Evolutionary conservation across 30 jellyfish, hydroid and myxozoan genomes (phyloP).

Genomic region (Aurelia coerulea): DNA sequence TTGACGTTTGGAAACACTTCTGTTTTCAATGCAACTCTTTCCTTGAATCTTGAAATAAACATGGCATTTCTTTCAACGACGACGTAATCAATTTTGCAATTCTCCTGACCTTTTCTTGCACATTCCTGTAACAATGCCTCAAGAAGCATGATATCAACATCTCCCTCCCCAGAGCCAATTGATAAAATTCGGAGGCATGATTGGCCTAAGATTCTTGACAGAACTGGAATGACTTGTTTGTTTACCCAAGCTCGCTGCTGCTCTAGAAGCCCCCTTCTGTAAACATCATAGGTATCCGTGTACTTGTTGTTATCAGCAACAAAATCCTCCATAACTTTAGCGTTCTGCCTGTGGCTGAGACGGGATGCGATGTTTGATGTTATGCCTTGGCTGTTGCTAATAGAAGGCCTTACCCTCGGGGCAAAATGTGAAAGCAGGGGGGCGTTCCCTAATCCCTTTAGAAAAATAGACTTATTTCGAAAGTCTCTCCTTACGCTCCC

Average conservation of each 20-base stretch:
- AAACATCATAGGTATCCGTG: slow-evolving; percentile 54
- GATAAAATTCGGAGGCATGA: slow-evolving; percentile 21
- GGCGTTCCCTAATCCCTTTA: too few species aligned
- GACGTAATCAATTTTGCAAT: slow-evolving; percentile 12
- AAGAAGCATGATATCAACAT: slow-evolving; percentile 45
- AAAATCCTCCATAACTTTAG: not conserved
- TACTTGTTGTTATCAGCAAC: slow-evolving; percentile 58
- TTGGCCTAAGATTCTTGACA: not conserved
- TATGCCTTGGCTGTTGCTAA: too few species aligned
- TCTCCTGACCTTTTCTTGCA: not conserved
- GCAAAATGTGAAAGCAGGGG: too few species aligned
- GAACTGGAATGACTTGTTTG: slow-evolving; percentile 30
- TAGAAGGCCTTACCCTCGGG: too few species aligned
- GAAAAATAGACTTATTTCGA: too few species aligned
- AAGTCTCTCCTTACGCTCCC: too few species aligned
- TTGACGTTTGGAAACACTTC: slow-evolving; percentile 10
- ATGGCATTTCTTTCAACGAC: slow-evolving; percentile 62
- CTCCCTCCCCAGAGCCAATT: slow-evolving; percentile 79
- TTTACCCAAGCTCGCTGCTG: slow-evolving; percentile 67
- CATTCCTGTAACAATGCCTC: slow-evolving; percentile 19
- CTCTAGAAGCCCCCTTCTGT: slow-evolving; percentile 71
- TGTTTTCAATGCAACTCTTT: slow-evolving; percentile 20
- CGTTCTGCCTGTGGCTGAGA: too few species aligned
- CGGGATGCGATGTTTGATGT: too few species aligned
- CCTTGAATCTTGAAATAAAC: slow-evolving; percentile 41